Percentiles rank a stretch among this genome's conserved stretches.
Evolutionary conservation across 2,888 invertebrate genomes (phyloP).

Genomic region (Chymomyza caudatula): DNA sequence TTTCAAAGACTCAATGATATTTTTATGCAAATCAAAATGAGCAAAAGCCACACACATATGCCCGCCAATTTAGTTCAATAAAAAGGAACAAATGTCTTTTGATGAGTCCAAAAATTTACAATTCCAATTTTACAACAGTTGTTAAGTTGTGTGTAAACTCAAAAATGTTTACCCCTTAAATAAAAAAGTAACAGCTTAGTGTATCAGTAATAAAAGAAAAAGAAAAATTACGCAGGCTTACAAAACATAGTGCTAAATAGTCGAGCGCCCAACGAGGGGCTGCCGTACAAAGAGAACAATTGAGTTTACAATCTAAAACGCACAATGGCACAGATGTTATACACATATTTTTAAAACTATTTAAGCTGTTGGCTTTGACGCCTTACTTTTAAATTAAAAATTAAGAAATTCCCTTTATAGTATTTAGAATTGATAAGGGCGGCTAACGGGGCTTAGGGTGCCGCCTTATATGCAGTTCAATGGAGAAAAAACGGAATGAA

Average conservation of each 20-base stretch:
- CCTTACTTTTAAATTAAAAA: slow-evolving; percentile 57
- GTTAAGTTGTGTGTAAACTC: slow-evolving; percentile 33
- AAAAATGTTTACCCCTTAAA: slow-evolving; percentile 28
- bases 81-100: slow-evolving; percentile 60
- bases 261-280: slow-evolving; percentile 29
- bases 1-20: slow-evolving; percentile 54
- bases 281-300: slow-evolving; percentile 19
- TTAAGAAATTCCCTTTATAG: slow-evolving; percentile 10
- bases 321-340: slow-evolving; percentile 53
- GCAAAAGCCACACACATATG: slow-evolving; percentile 40
- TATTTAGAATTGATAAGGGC: not conserved
- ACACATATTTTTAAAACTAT: slow-evolving; percentile 55
- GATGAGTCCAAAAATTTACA: slow-evolving; percentile 69
- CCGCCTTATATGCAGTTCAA: not conserved
- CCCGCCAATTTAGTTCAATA: slow-evolving; percentile 42
- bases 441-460: not conserved
- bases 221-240: slow-evolving; percentile 41
- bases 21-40: slow-evolving; percentile 64
- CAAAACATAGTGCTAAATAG: slow-evolving; percentile 39
- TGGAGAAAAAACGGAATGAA: slow-evolving; percentile 33
- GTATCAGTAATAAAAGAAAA: slow-evolving; percentile 39
- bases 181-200: slow-evolving; percentile 23
- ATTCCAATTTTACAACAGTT: slow-evolving; percentile 63
- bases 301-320: slow-evolving; percentile 20
- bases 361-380: slow-evolving; percentile 62